Base-by-base conservation (phyloP, 2,113 vertebrate genomes). In the Steatornis caripensis region DNA sequence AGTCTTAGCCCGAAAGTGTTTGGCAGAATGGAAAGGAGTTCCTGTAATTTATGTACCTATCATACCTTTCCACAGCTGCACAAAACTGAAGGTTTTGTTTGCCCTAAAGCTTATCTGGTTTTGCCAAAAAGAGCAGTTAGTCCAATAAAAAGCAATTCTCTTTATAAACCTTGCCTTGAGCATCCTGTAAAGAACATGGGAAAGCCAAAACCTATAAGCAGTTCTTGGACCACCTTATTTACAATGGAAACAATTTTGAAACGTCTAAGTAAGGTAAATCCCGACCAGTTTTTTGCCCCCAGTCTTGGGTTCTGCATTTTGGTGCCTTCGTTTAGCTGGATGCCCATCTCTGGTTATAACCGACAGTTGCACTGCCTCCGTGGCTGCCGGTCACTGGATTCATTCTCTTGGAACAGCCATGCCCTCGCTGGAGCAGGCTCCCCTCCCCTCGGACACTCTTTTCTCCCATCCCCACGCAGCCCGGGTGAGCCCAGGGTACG, bases 11-110 rank as follows among this genome's bases (percentile, higher is more conserved):
- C 1, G 2, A 39, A 24, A 15, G 5, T 8, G n/a, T 70, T 10
- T 53, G 43, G 55, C 80, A 92, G 51, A 86, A 71, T 1, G 4
- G 87, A 57, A 82, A 69, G 37, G 32, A 54, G 29, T 51, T 79
- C 16, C 34, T 85, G 29, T 60, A 55, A 87, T 41, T 87, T 84
- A 81, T 11, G 51, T 57, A 55, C 26, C 23, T 20, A 7, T 55
- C 34, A 75, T 51, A 93, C 68, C 39, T 58, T 86, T 46, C 58
- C 64, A 54, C 74, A 91, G 69, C 91, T 82, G 65, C 82, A 79
- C 65, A 93, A 71, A 55, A 39, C 74, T 39, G 43, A 78, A 68
- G 29, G 32, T 55, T 89, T 81, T 78, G 43, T 85, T 87, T 82
- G 43, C 55, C 55, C 48, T 72, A 55, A 58, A 79, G 60, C 45